Percentiles rank a stretch among this genome's conserved stretches.
Evolutionary conservation across 23 tunicate genomes (phyloP).

Genomic region (Botrylloides violaceus): DNA sequence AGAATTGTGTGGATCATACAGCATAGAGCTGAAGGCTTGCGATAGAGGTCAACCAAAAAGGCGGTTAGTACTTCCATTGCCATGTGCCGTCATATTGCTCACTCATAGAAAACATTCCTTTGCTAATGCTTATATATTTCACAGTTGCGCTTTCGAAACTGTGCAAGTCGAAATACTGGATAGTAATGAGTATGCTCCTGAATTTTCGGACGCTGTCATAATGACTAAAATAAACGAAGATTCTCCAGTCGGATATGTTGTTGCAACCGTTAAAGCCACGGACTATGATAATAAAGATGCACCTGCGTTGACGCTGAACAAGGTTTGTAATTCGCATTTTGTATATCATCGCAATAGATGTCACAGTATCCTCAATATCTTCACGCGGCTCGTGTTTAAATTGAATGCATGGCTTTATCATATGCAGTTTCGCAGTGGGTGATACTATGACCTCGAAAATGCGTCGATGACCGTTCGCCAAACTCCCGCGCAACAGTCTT

Average conservation of each 20-base stretch:
- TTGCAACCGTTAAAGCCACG: conserved; percentile 49
- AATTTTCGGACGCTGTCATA: conserved; percentile 3
- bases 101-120: too few species aligned
- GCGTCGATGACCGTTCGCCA: too few species aligned
- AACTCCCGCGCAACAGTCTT: too few species aligned
- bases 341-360: too few species aligned
- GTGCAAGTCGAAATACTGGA: conserved; percentile 53
- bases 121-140: too few species aligned
- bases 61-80: not conserved
- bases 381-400: too few species aligned
- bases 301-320: not conserved
- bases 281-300: conserved; percentile 44
- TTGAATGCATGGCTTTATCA: too few species aligned
- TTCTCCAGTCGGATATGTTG: conserved; percentile 11
- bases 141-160: not conserved
- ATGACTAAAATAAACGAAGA: conserved; percentile 20
- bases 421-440: too few species aligned
- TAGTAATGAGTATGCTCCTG: conserved; percentile 62
- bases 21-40: not conserved
- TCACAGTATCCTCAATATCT: too few species aligned
- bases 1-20: not conserved
- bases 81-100: too few species aligned
- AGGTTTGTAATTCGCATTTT: conserved; percentile 2
- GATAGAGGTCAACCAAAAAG: conserved; percentile 8
- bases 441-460: too few species aligned